Evolutionary conservation across 1,140 invertebrate species (phyloP).

Genomic region (Latrodectus geometricus): DNA sequence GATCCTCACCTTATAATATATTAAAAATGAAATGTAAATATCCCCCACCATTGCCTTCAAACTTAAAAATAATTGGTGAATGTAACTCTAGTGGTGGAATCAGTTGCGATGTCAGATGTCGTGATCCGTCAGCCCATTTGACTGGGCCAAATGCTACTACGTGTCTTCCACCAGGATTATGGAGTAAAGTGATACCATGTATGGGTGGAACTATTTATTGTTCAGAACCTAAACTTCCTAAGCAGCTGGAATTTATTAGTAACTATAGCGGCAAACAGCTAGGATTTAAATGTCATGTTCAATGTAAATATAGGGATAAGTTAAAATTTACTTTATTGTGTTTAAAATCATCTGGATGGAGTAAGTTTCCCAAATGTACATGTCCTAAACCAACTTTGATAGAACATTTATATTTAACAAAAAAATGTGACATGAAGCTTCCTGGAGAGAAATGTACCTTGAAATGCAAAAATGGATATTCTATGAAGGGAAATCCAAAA

Average conservation of each 20-base stretch:
- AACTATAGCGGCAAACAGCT: not conserved
- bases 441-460: not conserved
- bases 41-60: not conserved
- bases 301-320: not conserved
- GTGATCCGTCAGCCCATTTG: not conserved
- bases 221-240: not conserved
- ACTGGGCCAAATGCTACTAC: constrained; percentile 18
- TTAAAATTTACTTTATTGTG: not conserved
- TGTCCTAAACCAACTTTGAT: not conserved
- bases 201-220: not conserved
- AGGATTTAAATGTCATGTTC: not conserved
- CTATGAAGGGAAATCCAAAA: not conserved
- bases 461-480: constrained; percentile 2
- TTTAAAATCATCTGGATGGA: not conserved
- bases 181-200: not conserved
- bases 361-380: not conserved
- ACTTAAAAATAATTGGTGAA: not conserved
- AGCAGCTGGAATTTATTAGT: not conserved
- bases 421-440: not conserved
- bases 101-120: not conserved
- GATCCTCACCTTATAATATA: not conserved
- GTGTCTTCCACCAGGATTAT: not conserved
- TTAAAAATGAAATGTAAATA: constrained; percentile 6
- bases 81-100: not conserved
- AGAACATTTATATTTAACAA: not conserved